A percentile compares a stretch with the other conserved stretches of the same genome.
phyloP scores from a whole-genome alignment of 2,113 vertebrate species.

The Recurvirostra avosetta region DNA sequence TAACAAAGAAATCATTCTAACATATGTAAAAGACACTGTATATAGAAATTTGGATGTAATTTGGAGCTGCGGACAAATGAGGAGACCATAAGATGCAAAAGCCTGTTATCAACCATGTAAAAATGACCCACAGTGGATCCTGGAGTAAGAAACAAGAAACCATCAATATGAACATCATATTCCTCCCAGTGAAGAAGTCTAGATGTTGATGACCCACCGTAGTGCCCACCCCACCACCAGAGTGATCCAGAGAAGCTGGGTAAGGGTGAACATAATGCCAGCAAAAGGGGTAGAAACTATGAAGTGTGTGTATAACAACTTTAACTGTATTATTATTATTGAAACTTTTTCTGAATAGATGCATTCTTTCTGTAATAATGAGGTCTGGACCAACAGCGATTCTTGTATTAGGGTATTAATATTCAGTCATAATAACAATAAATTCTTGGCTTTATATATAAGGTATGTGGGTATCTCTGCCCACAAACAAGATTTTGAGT shows the following conservation, averaged over 20 bases:
- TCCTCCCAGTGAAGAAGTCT: background rate
- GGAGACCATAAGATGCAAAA: background rate
- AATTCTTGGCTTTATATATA: background rate
- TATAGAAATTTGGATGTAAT: background rate
- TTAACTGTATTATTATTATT: background rate
- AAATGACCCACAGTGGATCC: background rate
- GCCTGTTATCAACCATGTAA: background rate
- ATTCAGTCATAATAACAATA: background rate
- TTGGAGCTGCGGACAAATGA: background rate
- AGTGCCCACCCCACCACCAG: background rate
- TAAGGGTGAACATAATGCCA: background rate
- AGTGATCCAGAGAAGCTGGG: background rate
- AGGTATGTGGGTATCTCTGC: background rate
- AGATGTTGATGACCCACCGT: background rate
- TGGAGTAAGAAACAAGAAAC: background rate
- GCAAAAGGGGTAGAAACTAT: background rate
- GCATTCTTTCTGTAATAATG: background rate
- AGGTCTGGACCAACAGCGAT: background rate
- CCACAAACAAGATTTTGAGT: background rate
- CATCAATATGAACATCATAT: background rate
- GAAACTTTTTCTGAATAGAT: background rate
- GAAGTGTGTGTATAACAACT: background rate
- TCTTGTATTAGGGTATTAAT: background rate
- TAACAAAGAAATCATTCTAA: background rate
- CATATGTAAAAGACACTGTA: background rate